Conservation (phyloP, 2,888 invertebrate species). For the Eristalis arbustorum region DNA sequence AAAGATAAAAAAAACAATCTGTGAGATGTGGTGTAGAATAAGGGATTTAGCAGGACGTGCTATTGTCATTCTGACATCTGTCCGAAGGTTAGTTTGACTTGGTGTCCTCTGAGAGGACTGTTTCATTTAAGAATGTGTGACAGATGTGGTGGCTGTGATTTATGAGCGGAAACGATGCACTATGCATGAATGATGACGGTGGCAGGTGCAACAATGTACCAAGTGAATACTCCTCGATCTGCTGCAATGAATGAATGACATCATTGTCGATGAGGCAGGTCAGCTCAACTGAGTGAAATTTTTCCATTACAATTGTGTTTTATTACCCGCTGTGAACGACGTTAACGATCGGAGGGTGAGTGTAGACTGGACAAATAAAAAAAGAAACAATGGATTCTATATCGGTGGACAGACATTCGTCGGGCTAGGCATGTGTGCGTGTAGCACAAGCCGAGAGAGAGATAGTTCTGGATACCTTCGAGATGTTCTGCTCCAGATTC, state of each 20-base stretch:
- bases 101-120: neutral
- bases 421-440: too few species aligned
- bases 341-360: neutral
- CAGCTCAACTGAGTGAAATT: neutral
- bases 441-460: neutral
- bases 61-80: too few species aligned
- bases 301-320: neutral
- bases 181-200: neutral
- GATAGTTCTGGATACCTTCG: neutral
- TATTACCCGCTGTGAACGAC: neutral
- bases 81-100: too few species aligned
- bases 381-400: neutral
- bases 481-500: too few species aligned
- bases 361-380: neutral
- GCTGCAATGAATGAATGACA: neutral
- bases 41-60: too few species aligned
- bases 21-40: neutral
- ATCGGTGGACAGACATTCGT: neutral
- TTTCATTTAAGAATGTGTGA: neutral
- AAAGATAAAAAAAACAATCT: slow-evolving; percentile 55
- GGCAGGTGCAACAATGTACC: neutral
- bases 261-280: neutral
- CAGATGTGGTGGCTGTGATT: neutral
- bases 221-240: too few species aligned
- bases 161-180: neutral